Evolutionary conservation across 2,797 vertebrate species (phyloP), one percentile per base, ranked within the genome.

Genomic region (Mycteria americana): DNA sequence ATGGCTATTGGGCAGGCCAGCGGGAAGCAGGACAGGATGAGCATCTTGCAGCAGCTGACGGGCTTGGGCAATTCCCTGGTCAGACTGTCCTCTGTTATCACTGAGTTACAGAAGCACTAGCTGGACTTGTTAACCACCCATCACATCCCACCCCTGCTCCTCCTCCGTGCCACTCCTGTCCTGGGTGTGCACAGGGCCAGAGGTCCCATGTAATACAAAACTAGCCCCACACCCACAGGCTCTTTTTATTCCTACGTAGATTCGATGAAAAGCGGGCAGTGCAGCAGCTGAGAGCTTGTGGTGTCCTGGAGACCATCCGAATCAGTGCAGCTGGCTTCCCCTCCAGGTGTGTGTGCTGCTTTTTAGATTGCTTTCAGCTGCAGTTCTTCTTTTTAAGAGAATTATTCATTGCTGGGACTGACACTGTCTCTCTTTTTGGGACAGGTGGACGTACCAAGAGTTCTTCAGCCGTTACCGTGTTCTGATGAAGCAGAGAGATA

Each of bases 401-500:
- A 10, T 10, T 59, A 63, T 23, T 85, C 31, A 4, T 4, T 76
- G 35, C 45, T 59, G 43, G 48, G 31, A 22, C 88, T 96, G 91
- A 95, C 60, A 8, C 78, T 37, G 46, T 46, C 15, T 78, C 74
- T 88, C 45, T 45, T 94, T 90, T 81, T 93, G 95, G 94, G 67
- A 67, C 97, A 99, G 99, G 93, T 99, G 99, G 99, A 99, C 99
- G 0, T 99, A 99, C 94, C 99, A 99, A 95, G 99, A 99, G 98
- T 99, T 99, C 98, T 99, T 99, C 96, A 99, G 99, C 93, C 99
- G 99, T 18, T 99, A 99, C 95, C 98, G 99, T 89, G 99, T 99
- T 82, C 98, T 99, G 92, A 99, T 99, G 99, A 99, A 99, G 96
- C 99, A 99, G 97, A 99, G 98, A 94, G 99, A 99, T 80, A 99